Base-by-base conservation (phyloP, 2,113 vertebrate species). In the Orientallactaga bullata region DNA sequence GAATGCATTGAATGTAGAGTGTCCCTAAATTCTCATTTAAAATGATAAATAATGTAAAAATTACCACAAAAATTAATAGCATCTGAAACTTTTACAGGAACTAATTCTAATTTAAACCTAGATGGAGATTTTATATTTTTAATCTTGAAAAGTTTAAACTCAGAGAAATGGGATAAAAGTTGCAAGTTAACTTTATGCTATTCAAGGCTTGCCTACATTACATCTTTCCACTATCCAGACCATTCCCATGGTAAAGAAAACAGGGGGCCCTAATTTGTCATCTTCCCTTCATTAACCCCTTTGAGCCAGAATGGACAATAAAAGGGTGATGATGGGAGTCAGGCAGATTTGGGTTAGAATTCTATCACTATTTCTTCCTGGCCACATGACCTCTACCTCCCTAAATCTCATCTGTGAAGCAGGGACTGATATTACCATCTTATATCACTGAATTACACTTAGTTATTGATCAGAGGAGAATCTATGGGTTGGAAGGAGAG, bases 361-460 rank as follows among this genome's bases (percentile, higher is more conserved):
- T 83, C 55, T 66, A 94, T 61, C 23, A 90, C 81, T 32, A 2
- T 35, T 11, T 91, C 61, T 90, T 83, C 37, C 17, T n/a, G 28
- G 63, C 58, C 76, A 3, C 39, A 30, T 86, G 69, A 95, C 71
- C 23, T 83, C 88, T 85, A 76, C 78, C 74, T 93, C 35, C 85
- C 83, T 95, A 95, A 95, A 95, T 94, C 92, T 96, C 82, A 94
- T 92, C 88, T 85, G 17, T 90, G 81, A 93, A 86, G 65, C 21
- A 63, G 77, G 7, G 10, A 94, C 85, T n/a, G 51, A 39, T 90
- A 96, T 78, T 93, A 87, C 51, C 63, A 88, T 58, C 85, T 93
- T 60, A 32, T 88, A 92, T 95, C 84, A 93, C 9, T 95, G 89
- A 94, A 83, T 84, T 66, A 84, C 10, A n/a, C 74, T 32, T 76